Evolutionary conservation across 2,113 vertebrate species (phyloP).

Genomic region (Raphicerus campestris): DNA sequence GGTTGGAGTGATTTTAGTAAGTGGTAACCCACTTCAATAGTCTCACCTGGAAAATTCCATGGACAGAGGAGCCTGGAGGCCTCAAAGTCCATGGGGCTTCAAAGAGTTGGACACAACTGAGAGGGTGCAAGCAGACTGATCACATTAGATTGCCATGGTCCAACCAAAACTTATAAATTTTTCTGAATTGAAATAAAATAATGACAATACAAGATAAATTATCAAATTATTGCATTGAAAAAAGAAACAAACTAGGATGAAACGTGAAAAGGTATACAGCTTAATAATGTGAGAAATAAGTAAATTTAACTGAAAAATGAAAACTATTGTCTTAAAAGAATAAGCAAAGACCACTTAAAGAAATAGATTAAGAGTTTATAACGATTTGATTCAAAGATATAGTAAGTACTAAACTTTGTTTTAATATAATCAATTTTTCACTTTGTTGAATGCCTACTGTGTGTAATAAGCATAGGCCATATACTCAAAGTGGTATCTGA

Average conservation of each 20-base stretch:
- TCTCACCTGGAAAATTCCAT: not conserved
- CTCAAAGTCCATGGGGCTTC: not conserved
- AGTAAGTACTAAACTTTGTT: not conserved
- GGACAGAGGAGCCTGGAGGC: not conserved
- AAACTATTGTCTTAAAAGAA: slow-evolving; percentile 10
- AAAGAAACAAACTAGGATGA: not conserved
- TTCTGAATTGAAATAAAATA: not conserved
- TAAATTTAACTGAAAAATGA: slow-evolving; percentile 27
- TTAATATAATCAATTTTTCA: not conserved
- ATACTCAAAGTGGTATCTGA: not conserved
- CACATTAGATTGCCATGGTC: not conserved
- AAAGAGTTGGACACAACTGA: not conserved
- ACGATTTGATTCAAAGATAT: not conserved
- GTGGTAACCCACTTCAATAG: not conserved
- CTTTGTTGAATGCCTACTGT: not conserved
- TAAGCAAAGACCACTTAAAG: not conserved
- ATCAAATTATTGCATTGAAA: not conserved
- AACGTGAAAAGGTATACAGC: not conserved
- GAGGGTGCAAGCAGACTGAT: not conserved
- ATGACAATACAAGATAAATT: not conserved
- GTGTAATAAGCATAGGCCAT: not conserved
- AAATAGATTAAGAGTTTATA: not conserved
- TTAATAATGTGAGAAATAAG: not conserved
- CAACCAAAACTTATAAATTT: not conserved
- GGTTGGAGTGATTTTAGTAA: not conserved